phyloP scores from a whole-genome alignment of 2,888 invertebrate genomes.

The Xestia c-nigrum region DNA sequence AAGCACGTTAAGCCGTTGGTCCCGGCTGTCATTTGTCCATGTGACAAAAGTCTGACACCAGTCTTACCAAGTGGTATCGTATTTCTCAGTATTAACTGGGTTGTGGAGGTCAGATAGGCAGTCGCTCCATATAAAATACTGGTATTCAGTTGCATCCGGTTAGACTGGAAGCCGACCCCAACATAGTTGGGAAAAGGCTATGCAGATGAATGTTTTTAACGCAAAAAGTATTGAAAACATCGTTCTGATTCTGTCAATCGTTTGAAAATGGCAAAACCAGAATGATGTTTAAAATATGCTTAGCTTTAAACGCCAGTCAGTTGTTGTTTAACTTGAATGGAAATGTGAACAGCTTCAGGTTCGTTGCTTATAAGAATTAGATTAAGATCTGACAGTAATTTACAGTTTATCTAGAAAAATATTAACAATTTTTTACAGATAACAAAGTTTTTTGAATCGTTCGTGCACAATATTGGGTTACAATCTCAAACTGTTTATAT shows the following conservation, averaged over 20 bases:
- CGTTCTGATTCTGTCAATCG: neutral
- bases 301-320: neutral
- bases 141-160: too few species aligned
- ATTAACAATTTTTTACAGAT: neutral
- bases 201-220: neutral
- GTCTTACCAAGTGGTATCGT: too few species aligned
- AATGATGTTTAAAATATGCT: neutral
- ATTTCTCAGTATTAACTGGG: too few species aligned
- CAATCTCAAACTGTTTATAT: constrained; percentile 75
- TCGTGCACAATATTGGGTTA: constrained; percentile 86
- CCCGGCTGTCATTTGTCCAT: too few species aligned
- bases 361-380: constrained; percentile 5
- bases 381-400: constrained; percentile 27
- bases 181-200: too few species aligned
- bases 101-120: too few species aligned
- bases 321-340: neutral
- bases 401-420: neutral
- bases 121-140: too few species aligned
- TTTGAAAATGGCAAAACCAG: neutral
- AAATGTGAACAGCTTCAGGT: neutral
- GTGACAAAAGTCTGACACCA: too few species aligned
- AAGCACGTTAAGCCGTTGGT: too few species aligned
- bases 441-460: constrained; percentile 73
- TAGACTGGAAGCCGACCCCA: too few species aligned
- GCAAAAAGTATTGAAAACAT: neutral